Evolutionary conservation across 2,113 vertebrate genomes (phyloP).

Genomic region (Ciconia maguari): DNA sequence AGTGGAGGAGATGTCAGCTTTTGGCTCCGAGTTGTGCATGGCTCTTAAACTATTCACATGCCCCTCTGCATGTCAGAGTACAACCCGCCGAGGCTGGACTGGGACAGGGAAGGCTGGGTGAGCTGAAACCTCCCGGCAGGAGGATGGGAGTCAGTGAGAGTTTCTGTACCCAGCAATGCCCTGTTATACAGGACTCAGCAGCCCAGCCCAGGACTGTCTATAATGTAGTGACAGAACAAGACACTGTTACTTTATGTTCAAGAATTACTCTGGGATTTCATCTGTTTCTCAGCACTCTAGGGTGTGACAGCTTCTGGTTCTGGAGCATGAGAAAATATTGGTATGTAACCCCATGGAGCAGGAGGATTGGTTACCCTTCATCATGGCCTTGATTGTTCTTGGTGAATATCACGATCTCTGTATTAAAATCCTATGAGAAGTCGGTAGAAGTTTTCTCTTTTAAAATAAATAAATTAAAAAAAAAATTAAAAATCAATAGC

Average conservation of each 20-base stretch:
- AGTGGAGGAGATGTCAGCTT: neutral
- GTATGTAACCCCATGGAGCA: neutral
- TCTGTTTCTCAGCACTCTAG: neutral
- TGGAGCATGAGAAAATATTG: neutral
- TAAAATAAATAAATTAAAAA: neutral
- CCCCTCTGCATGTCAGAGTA: neutral
- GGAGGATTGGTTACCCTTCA: neutral
- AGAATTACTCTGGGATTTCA: neutral
- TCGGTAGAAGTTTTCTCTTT: neutral
- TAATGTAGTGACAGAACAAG: neutral
- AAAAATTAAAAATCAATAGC: neutral
- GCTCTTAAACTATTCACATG: neutral
- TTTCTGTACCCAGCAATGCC: neutral
- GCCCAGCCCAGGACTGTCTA: neutral
- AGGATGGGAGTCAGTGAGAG: fast-evolving
- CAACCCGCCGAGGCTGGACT: fast-evolving
- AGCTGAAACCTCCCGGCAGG: neutral
- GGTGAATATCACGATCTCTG: neutral
- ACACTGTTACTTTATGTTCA: neutral
- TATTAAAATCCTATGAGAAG: neutral
- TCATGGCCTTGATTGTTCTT: neutral
- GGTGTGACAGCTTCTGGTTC: fast-evolving
- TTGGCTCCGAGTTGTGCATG: neutral
- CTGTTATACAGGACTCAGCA: fast-evolving
- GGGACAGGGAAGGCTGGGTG: neutral